phyloP scores from a whole-genome alignment of 2,113 vertebrate genomes.

The Mixornis gularis region DNA sequence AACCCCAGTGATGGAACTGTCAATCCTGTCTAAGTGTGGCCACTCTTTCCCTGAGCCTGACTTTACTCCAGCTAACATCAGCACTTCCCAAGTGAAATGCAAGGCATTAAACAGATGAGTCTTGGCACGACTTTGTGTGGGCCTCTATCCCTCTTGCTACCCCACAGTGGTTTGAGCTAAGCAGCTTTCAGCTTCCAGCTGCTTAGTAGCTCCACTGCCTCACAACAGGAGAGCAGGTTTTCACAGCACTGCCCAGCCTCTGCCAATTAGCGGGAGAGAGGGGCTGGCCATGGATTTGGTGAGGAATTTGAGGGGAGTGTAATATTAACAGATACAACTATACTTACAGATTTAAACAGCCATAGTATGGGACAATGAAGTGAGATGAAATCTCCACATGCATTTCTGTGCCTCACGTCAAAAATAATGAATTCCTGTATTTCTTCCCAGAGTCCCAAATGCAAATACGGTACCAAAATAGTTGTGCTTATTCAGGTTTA shows the following conservation, averaged over 20 bases:
- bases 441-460: constrained; percentile 7
- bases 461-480: constrained; percentile 24
- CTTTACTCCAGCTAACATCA: background rate
- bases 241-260: background rate
- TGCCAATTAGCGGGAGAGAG: background rate
- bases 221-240: background rate
- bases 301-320: background rate
- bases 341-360: background rate
- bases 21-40: background rate
- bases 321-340: background rate
- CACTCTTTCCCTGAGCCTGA: background rate
- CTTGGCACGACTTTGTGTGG: background rate
- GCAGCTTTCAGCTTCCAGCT: constrained; percentile 23
- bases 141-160: background rate
- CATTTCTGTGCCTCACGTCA: background rate
- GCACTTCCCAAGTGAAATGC: background rate
- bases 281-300: background rate
- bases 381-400: background rate
- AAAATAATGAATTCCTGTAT: constrained; percentile 3
- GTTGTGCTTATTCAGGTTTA: background rate
- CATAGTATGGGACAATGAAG: background rate
- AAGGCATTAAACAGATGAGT: background rate
- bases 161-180: background rate
- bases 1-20: rapidly evolving
- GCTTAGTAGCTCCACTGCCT: constrained; percentile 18